Base-by-base conservation (phyloP, 1,140 invertebrate genomes). In the Physella acuta region DNA sequence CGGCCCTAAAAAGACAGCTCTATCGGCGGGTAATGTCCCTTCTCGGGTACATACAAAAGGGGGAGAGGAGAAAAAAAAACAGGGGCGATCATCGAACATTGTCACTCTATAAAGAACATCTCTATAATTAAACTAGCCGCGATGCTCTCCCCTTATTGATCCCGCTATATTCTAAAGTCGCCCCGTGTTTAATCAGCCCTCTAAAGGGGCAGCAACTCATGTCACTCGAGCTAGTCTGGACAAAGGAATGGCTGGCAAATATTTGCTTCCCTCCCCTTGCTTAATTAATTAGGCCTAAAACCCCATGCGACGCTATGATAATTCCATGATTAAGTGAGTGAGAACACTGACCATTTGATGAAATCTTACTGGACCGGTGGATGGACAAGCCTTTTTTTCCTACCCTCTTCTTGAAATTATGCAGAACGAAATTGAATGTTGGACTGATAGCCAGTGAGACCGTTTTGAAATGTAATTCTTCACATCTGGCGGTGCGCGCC, bases 191-290 rank as follows among this genome's bases (percentile, higher is more conserved):
- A 67, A 67, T 67, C 64, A 67, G 53, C 64, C 33, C 34, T 30
- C 64, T 49, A 51, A 56, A 61, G 59, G 63, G 64, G 30, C 51
- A 55, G 53, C 53, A 67, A 67, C 64, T 56, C 64, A 56, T 67
- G 64, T 67, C 64, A 56, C 62, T 64, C 44, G 26, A 26, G 62
- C 28, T 49, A 26, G 33, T 24, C 34, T 8, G 64, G 52, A 67
- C 64, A 67, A 67, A 56, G 52, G 64, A 67, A 67, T 67, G 64
- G 64, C 64, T 20, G 51, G 33, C 64, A 67, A 67, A 67, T 67
- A 67, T 67, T 67, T 67, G 64, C 64, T 67, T 67, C 64, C 51
- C 52, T 66, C 63, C 63, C 64, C 64, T 67, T 67, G 51, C 64
- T 67, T 67, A 67, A 67, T 67, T 67, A 67, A 67, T 67, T 67